A percentile compares a stretch with the other conserved stretches of the same genome.
Conservation (phyloP, 2,113 vertebrate species). For the Lepisosteus oculatus region DNA sequence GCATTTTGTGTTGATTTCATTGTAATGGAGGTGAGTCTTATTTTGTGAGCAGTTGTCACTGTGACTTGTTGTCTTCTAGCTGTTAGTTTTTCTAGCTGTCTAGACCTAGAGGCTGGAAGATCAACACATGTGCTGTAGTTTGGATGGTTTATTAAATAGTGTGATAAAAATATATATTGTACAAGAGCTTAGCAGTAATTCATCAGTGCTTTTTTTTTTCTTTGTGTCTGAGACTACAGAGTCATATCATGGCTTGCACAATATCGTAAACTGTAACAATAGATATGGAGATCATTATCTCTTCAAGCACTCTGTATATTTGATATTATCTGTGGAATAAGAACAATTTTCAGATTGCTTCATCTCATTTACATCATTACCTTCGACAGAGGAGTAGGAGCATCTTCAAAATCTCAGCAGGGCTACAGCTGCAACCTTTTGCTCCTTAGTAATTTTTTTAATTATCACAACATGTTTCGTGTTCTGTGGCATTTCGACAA, state of each 20-base stretch:
- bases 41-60: conserved; percentile 34
- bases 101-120: conserved; percentile 41
- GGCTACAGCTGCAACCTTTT: neutral
- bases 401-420: conserved; percentile 9
- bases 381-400: neutral
- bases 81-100: conserved; percentile 25
- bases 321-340: neutral
- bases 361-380: conserved; percentile 12
- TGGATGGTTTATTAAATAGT: conserved; percentile 40
- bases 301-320: neutral
- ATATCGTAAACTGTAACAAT: neutral
- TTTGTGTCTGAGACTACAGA: neutral
- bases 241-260: neutral
- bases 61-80: conserved; percentile 48
- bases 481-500: neutral
- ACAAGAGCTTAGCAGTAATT: neutral
- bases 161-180: conserved; percentile 16
- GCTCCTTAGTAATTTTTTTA: neutral
- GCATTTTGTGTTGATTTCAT: conserved; percentile 75
- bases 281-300: neutral
- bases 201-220: neutral
- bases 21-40: conserved; percentile 49
- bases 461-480: conserved; percentile 2
- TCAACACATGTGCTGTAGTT: conserved; percentile 16
- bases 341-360: conserved; percentile 13